Evolutionary conservation across 2,113 vertebrate species (phyloP), one percentile per base, ranked within the genome.

Genomic region (Callaeas wilsoni): DNA sequence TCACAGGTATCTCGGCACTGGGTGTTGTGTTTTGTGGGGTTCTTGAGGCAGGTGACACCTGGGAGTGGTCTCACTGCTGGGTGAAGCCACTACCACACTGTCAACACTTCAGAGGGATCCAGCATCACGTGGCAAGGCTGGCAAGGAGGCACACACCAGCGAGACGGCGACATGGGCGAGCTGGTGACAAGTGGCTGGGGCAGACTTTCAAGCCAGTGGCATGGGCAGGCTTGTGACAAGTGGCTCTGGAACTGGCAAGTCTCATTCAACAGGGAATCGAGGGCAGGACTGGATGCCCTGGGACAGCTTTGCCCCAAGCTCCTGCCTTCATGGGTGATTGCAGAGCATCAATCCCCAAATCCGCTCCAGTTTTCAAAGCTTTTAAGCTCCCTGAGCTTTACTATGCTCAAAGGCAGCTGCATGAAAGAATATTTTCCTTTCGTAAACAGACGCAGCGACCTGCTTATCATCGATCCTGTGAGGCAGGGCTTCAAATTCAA

Each of bases 361-460:
- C 30, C 25, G 53, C 73, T 91, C 65, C 56, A 33, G 35, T 85
- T 59, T 69, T 79, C 57, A 90, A 93, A 93, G 84, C 52, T 94
- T 94, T 95, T 63, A 91, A 46, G 82, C 78, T 97, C 53, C 62
- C 90, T 14, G 13, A 32, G 78, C 77, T 89, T 56, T 18, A 10
- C 62, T 65, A 6, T 71, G 32, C 90, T 91, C 47, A 75, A 91
- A 96, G 44, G 52, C 82, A 95, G 65, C 62, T 64, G 69, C 78
- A 52, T 47, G 60, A 84, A 91, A 87, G 52, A 93, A 39, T 70
- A 46, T 79, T 95, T 94, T 90, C 49, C 69, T n/a, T 76, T 52
- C 91, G 81, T 79, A 96, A 97, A 95, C 65, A 95, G 70, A 55
- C 5, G 13, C 91, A 84, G 83, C 3, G 25, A 90, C 91, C 89